Base-by-base conservation (phyloP, 1,140 invertebrate species). In the Chlorops oryzae region DNA sequence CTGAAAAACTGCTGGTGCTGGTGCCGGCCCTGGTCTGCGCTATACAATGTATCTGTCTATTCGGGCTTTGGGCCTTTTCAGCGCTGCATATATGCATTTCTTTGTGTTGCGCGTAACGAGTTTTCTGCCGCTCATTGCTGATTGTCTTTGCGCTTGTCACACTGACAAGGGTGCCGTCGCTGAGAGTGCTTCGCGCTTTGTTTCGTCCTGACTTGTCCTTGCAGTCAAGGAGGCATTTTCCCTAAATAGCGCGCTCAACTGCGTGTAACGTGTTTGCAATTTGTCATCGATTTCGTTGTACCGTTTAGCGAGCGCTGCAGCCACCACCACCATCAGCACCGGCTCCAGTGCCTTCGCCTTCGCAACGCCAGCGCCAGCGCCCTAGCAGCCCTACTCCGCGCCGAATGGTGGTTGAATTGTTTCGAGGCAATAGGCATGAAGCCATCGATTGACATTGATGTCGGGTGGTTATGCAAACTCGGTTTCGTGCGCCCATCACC, bases 191-290 rank as follows among this genome's bases (percentile, higher is more conserved):
- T n/a, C 52, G 47, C 38, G 50, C 59, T 59, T 62, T 55, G 59
- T 58, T 58, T 62, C 61, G 49, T 65, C 62, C 59, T 58, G 58
- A 13, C 35, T 6, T 38, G n/a, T 17, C 41, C 38, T 22, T 37
- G 24, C 22, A 22, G 22, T 37, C 28, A 17, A 45, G n/a, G 17
- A 2, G 20, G 37, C 15, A 2, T 22, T 39, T 25, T 37, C 12
- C 34, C 17, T 34, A n/a, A n/a, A n/a, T n/a, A n/a, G n/a, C 15
- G 20, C 52, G 54, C 51, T 70, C 62, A 67, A 70, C 67, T 70
- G 68, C 53, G 64, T 66, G 67, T 70, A 70, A 70, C 67, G 67
- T 70, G 67, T 68, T 65, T 62, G 66, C 67, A 70, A 70, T 70
- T 70, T 70, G 67, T 70, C 67, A 70, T 67, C 64, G 64, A 70